Percentiles rank a stretch among this genome's conserved stretches.
These are phyloP conservation scores for Ganaspis sp. DNA, from an alignment of 1,140 invertebrate genomes.

Conservation along the genomic window DNA sequence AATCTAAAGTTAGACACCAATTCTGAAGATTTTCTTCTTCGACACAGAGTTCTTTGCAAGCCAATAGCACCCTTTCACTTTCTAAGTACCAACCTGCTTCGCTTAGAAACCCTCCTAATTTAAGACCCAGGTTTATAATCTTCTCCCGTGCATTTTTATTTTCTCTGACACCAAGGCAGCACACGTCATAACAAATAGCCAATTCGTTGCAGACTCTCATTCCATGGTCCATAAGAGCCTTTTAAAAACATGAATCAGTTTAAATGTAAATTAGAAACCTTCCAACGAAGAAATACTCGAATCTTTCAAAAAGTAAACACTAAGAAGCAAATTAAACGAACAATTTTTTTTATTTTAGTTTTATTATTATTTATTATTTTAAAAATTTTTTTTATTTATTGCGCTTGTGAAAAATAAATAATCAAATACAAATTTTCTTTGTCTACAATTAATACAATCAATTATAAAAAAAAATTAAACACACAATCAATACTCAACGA, in stretches of 20 bases:
- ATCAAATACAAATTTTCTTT: too few species aligned
- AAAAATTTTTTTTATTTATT: too few species aligned
- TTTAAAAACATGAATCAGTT: conserved; percentile 51
- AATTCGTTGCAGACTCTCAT: conserved; percentile 77
- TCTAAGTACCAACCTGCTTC: conserved; percentile 90
- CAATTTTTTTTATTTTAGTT: too few species aligned
- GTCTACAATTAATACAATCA: too few species aligned
- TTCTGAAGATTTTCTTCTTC: conserved; percentile 72
- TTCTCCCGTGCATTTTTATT: conserved; percentile 55
- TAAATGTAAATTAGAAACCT: conserved; percentile 25
- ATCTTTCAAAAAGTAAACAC: too few species aligned
- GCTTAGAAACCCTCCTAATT: conserved; percentile 86
- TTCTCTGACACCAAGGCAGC: conserved; percentile 56
- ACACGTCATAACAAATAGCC: conserved; percentile 72
- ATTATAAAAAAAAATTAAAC: too few species aligned
- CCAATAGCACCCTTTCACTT: conserved; percentile 82
- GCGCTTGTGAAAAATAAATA: too few species aligned
- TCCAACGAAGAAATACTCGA: too few species aligned
- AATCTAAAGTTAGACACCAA: conserved; percentile 80
- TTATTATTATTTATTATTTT: too few species aligned
- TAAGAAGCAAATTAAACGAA: too few species aligned
- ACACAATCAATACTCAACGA: too few species aligned
- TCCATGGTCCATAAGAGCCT: conserved; percentile 81
- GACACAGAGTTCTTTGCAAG: conserved; percentile 80
- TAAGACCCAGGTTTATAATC: conserved; percentile 78